phyloP scores from a whole-genome alignment of 2,888 invertebrate species.

The Andricus quercusramuli region DNA sequence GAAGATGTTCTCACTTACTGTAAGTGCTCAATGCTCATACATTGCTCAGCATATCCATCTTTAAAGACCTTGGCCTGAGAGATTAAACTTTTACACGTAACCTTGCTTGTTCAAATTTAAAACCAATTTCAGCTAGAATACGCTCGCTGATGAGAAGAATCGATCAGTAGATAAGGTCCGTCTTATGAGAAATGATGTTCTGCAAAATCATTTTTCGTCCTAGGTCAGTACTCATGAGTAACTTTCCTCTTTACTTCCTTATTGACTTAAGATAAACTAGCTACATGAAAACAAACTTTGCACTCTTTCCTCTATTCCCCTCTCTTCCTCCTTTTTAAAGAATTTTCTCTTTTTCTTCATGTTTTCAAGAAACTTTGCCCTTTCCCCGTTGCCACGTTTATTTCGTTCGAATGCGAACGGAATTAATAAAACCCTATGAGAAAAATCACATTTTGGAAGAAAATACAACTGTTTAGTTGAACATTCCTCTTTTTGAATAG shows the following conservation, averaged over 20 bases:
- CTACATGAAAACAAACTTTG: not conserved
- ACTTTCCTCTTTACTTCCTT: not conserved
- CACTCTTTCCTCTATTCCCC: too few relatives aligned
- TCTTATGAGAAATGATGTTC: constrained; percentile 28
- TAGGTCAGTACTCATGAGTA: not conserved
- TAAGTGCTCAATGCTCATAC: not conserved
- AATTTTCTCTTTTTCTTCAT: too few relatives aligned
- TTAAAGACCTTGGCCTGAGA: constrained; percentile 12
- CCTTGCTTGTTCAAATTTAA: constrained; percentile 23
- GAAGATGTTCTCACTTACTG: constrained; percentile 3
- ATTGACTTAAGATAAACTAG: not conserved
- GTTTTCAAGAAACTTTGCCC: too few relatives aligned
- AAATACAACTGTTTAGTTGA: too few relatives aligned
- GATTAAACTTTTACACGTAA: constrained; percentile 17
- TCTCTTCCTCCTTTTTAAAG: too few relatives aligned
- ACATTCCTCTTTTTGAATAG: too few relatives aligned
- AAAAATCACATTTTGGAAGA: too few relatives aligned
- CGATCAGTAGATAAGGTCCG: constrained; percentile 12
- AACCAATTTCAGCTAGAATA: constrained; percentile 23
- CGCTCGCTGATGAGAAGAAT: constrained; percentile 11
- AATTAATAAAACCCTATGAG: too few relatives aligned
- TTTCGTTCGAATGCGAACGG: too few relatives aligned
- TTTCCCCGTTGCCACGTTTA: too few relatives aligned
- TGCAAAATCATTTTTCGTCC: constrained; percentile 6
- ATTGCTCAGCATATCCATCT: constrained; percentile 12